Base-by-base conservation (phyloP, 2,113 vertebrate species). In the Anseranas semipalmata region DNA sequence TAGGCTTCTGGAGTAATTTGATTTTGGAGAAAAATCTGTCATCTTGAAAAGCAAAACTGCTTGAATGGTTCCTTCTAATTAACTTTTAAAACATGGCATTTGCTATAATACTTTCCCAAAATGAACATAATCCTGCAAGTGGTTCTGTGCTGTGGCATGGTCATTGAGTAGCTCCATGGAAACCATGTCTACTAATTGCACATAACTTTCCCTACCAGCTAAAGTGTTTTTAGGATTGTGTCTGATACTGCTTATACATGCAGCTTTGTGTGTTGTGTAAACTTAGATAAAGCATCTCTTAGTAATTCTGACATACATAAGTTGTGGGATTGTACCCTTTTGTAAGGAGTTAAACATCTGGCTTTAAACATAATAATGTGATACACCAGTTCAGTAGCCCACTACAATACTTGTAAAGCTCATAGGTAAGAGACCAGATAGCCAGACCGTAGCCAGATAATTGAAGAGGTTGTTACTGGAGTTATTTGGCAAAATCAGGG, bases 1-100 rank as follows among this genome's bases (percentile, higher is more conserved):
- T 52, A 92, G 43, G 30, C 39, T 72, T n/a, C 60, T 75, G 80
- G 52, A 96, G 48, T 97, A 95, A 89, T 86, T 95, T 84, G 50
- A 63, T 93, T 77, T 79, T 50, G 68, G 71, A 91, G 48, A 70
- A 92, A 46, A 95, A 92, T 84, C 73, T 91, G 60, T 95, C 81
- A 82, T 89, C n/a, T 89, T 92, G 89, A 85, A 91, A 89, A 92
- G 87, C 73, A 87, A 72, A 93, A 85, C 70, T 89, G 79, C 84
- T 91, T 75, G 50, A 91, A 65, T 82, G 35, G 12, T 87, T 95
- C 48, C 25, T 94, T 93, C 77, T 90, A 94, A 96, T 96, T 87
- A 93, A 80, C 53, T 95, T 95, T 93, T 59, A 80, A 96, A 85
- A 76, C 25, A 11, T 60, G 30, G 35, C 62, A 41, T 96, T 95